Evolutionary conservation across 2,888 invertebrate species (phyloP).

Genomic region (Phragmatobia fuliginosa): DNA sequence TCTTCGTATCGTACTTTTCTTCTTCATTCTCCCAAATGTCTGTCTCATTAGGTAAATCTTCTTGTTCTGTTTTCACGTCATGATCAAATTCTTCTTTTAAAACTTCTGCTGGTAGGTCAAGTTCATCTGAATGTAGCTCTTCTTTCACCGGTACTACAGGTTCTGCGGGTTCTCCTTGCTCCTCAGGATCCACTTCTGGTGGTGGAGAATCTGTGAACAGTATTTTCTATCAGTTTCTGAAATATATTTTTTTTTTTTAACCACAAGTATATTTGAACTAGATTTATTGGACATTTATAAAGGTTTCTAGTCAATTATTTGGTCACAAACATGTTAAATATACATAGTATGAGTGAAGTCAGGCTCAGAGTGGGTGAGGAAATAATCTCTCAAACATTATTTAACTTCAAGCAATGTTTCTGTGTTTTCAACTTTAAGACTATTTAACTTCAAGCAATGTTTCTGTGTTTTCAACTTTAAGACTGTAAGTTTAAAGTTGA

Average conservation of each 20-base stretch:
- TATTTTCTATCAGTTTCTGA: background rate
- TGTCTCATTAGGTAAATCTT: conserved; percentile 23
- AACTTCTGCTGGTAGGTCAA: conserved; percentile 20
- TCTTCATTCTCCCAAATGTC: conserved; percentile 30
- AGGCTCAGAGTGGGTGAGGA: too few relatives aligned
- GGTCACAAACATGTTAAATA: too few relatives aligned
- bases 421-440: too few relatives aligned
- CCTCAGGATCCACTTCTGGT: conserved; percentile 37
- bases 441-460: too few relatives aligned
- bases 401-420: too few relatives aligned
- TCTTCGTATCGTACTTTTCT: conserved; percentile 48
- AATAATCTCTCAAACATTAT: too few relatives aligned
- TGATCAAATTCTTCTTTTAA: conserved; percentile 15
- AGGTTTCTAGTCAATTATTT: too few relatives aligned
- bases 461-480: too few relatives aligned
- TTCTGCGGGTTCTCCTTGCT: conserved; percentile 19
- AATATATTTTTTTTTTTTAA: background rate
- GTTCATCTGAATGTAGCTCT: conserved; percentile 35
- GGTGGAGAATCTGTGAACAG: conserved; percentile 34
- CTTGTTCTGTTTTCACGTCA: conserved; percentile 31
- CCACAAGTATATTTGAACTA: background rate
- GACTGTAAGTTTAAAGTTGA: too few relatives aligned
- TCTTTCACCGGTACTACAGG: conserved; percentile 19
- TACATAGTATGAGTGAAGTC: too few relatives aligned
- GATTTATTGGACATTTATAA: background rate